Conservation (phyloP, 2,888 invertebrate species). For the Sphaeridia pumilis region DNA sequence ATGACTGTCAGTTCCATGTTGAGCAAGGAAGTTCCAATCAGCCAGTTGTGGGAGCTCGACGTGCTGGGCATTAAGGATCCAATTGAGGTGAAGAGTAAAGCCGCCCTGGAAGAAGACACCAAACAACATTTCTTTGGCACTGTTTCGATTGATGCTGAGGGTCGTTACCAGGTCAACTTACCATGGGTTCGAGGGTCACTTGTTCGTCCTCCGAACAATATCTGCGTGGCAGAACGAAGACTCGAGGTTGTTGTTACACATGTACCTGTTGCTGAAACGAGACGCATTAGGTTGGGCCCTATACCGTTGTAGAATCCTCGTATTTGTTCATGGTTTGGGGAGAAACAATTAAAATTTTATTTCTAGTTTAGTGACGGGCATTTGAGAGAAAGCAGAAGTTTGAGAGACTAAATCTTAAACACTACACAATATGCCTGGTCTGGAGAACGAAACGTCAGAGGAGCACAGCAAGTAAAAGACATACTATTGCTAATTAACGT, state of each 20-base stretch:
- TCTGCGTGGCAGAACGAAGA: slow-evolving; percentile 3
- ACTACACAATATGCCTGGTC: too few relatives aligned
- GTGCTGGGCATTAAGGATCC: neutral
- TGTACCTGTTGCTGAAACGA: slow-evolving; percentile 89
- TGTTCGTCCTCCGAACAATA: slow-evolving; percentile 22
- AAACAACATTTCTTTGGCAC: neutral
- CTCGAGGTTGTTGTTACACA: slow-evolving; percentile 52
- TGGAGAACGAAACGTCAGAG: too few relatives aligned
- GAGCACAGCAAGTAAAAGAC: too few relatives aligned
- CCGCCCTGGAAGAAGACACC: neutral
- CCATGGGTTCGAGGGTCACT: too few relatives aligned
- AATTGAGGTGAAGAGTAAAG: neutral
- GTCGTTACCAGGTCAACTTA: slow-evolving; percentile 1
- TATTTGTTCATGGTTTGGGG: slow-evolving; percentile 62
- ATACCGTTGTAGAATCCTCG: slow-evolving; percentile 91
- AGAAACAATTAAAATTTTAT: slow-evolving; percentile 6
- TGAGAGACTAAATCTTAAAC: too few relatives aligned
- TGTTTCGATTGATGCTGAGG: neutral
- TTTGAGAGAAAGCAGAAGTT: too few relatives aligned
- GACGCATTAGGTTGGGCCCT: slow-evolving; percentile 72
- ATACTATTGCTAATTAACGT: too few relatives aligned
- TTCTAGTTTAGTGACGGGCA: too few relatives aligned
- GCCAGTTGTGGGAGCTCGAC: slow-evolving; percentile 2
- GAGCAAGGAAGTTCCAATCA: neutral
- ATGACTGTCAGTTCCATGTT: neutral